A percentile compares a stretch with the other conserved stretches of the same genome.
These are phyloP conservation scores for Hypocryptadius cinnamomeus DNA, from an alignment of 2,113 vertebrate genomes.

Conservation along the genomic window DNA sequence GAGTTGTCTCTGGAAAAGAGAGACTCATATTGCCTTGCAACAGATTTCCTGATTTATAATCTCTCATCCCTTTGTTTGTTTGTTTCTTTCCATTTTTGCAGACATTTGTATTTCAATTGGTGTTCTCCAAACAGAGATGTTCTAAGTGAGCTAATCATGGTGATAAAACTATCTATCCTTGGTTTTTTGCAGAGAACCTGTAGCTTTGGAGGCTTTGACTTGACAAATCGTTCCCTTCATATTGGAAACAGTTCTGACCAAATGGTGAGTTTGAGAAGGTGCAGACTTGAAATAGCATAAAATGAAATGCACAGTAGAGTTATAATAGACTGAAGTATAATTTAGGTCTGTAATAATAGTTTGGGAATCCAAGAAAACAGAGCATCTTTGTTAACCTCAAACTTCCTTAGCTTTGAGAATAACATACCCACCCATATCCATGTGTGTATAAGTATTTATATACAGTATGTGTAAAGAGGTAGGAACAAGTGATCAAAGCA, in stretches of 20 bases:
- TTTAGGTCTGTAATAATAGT: constrained; percentile 20
- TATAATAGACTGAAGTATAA: neutral
- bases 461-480: neutral
- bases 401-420: constrained; percentile 31
- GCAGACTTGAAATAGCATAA: constrained; percentile 1
- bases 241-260: constrained; percentile 80
- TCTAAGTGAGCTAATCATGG: neutral
- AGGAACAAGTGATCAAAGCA: neutral
- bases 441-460: neutral
- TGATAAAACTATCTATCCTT: neutral
- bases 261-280: constrained; percentile 74
- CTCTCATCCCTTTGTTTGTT: constrained; percentile 50
- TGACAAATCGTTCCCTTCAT: constrained; percentile 91
- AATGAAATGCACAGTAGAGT: neutral
- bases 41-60: constrained; percentile 49
- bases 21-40: neutral
- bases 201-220: constrained; percentile 96
- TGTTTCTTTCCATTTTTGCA: constrained; percentile 42
- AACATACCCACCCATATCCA: constrained; percentile 1
- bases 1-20: constrained; percentile 2
- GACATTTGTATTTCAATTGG: constrained; percentile 33
- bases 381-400: neutral
- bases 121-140: neutral
- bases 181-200: constrained; percentile 86
- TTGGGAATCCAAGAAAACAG: constrained; percentile 3